Evolutionary conservation across 2,797 vertebrate genomes (phyloP), one percentile per base, ranked within the genome.

Genomic region (Pangasius djambal): DNA sequence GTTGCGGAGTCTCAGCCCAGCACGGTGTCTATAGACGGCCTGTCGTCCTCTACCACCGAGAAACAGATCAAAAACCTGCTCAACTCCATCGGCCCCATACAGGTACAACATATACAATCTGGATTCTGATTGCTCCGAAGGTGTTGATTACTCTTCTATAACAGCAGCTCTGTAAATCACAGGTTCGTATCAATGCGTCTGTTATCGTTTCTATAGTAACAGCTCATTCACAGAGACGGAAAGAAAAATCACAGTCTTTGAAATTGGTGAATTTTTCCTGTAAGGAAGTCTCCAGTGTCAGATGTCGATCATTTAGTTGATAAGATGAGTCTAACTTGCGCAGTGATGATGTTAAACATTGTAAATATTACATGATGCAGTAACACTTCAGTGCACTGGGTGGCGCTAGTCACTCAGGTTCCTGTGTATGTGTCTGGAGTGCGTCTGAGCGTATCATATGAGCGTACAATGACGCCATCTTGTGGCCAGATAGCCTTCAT

Each of bases 1-100:
- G 94, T 92, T 86, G 93, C 94, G 57, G 97, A 98, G 92, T 95
- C 94, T 81, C 96, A 97, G 92, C 95, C 95, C 88, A 96, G 97
- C 4, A 95, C 97, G 0, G 98, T 99, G 93, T 98, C 97, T 89
- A 98, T 99, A 86, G 98, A 99, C 93, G 98, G 99, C 88, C 97
- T 99, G 90, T 99, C 99, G 69, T 97, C 97, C 7, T 99, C 98
- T 92, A 99, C 98, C 86, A 98, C 98, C 0, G 97, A 98, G 48
- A 91, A 94, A 89, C 98, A 99, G 91, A 97, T 99, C 93, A 96
- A 96, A 95, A 98, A 97, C 95, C 96, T 99, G 89, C 97, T 99
- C 92, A 96, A 96, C 95, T 99, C 99, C 48, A 98, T 99, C 86
- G 99, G 99, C 75, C 98, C 98, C 93, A 98, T 99, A 87, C 97